These are phyloP conservation scores for Bos taurus DNA, from an alignment of 2,113 vertebrate genomes.

Conservation along the genomic window DNA sequence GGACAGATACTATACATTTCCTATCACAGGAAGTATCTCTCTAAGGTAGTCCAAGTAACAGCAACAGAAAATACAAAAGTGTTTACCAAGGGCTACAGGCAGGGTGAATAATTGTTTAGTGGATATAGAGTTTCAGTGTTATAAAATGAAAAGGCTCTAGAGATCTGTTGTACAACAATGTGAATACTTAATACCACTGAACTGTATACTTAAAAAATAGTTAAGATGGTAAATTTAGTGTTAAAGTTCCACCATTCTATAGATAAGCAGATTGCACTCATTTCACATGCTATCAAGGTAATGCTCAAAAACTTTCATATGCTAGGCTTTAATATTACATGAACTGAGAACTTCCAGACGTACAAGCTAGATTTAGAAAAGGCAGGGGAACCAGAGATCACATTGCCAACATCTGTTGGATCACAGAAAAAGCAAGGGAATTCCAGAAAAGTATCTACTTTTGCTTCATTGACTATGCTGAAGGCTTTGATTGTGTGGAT, in stretches of 20 bases:
- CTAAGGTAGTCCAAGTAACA: not conserved
- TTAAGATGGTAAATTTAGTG: not conserved
- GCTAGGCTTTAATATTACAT: not conserved
- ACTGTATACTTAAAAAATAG: not conserved
- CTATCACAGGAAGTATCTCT: not conserved
- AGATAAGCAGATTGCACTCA: not conserved
- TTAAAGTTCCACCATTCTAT: not conserved
- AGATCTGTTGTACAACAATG: not conserved
- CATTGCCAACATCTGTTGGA: not conserved
- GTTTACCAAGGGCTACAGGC: not conserved
- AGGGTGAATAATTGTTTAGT: not conserved
- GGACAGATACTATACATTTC: not conserved
- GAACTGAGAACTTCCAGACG: not conserved
- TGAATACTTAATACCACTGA: not conserved
- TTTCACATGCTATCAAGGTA: not conserved
- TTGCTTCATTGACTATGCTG: not conserved
- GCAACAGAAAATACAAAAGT: not conserved
- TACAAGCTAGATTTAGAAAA: not conserved
- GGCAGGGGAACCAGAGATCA: not conserved
- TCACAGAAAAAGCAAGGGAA: not conserved
- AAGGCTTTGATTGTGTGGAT: not conserved
- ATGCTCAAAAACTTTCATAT: not conserved
- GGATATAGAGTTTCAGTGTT: not conserved
- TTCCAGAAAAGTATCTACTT: not conserved
- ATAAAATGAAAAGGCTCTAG: not conserved